Percentiles rank a stretch among this genome's conserved stretches.
Conservation (phyloP, 2,888 invertebrate species). For the Dilophus febrilis region DNA sequence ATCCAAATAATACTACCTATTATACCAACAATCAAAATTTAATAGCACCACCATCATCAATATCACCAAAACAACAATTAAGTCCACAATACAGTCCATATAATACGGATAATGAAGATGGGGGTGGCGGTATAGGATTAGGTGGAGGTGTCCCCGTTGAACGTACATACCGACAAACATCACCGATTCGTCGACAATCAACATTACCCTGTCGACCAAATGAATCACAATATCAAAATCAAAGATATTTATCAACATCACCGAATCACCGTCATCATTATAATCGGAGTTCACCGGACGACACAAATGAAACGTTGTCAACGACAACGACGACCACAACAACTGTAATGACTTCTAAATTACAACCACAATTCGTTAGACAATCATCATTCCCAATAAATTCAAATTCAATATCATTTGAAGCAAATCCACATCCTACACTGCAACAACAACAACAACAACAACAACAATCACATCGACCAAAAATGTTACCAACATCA, state of each 20-base stretch:
- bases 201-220: slow-evolving; percentile 23
- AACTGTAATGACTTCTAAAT: too few relatives aligned
- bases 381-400: slow-evolving; percentile 27
- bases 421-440: too few relatives aligned
- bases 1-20: slow-evolving; percentile 10
- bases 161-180: slow-evolving; percentile 6
- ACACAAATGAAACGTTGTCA: slow-evolving; percentile 15
- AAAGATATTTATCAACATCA: slow-evolving; percentile 27
- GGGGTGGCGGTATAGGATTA: slow-evolving; percentile 14
- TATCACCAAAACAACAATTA: slow-evolving; percentile 21
- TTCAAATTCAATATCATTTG: too few relatives aligned
- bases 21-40: slow-evolving; percentile 21
- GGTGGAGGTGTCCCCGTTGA: slow-evolving; percentile 14
- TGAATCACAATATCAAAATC: slow-evolving; percentile 8
- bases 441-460: too few relatives aligned
- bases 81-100: slow-evolving; percentile 11
- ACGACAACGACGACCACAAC: too few relatives aligned
- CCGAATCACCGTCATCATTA: slow-evolving; percentile 24
- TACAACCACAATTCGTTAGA: slow-evolving; percentile 20
- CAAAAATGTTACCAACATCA: slow-evolving; percentile 21
- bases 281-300: slow-evolving; percentile 27
- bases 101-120: slow-evolving; percentile 10
- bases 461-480: slow-evolving; percentile 6
- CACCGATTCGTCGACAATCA: slow-evolving; percentile 25
- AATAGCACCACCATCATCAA: slow-evolving; percentile 17